Evolutionary conservation across 2,888 invertebrate species (phyloP), one percentile per base, ranked within the genome.

Genomic region (Pterostichus niger): DNA sequence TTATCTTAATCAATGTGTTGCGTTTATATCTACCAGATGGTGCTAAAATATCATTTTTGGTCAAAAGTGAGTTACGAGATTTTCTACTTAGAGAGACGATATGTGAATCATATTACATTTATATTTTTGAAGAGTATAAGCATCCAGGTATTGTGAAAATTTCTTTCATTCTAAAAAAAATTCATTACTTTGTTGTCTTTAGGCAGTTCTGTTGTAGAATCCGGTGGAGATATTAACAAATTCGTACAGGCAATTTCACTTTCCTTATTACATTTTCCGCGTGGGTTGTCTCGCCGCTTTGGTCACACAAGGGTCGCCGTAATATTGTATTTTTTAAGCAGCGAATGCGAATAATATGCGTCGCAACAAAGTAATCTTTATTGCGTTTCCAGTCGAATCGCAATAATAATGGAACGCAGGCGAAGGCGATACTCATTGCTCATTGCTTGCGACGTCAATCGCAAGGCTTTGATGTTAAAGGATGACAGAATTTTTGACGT

Each of bases 241-340:
- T 71, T 44, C 68, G 68, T 71, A 40, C 68, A 71, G 68, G 44
- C 68, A 71, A 71, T 71, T 71, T 71, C 68, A 71, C 68, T 71
- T 71, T 71, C 68, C 68, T 71, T 71, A 71, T 71, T 71, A 71
- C 68, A 71, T 71, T 71, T 71, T 71, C 68, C 68, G 68, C 44
- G 68, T 44, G 68, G 68, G 11, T 71, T 13, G 13, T 44, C 17
- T 40, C 68, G 68, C 68, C 68, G 68, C 68, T 71, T 68, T 71
- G 68, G 68, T 71, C 68, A 71, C 68, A 71, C 68, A 71, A 44
- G 68, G 68, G 68, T 71, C 15, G 68, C 35, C 13, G 40, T 71
- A 44, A 71, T 71, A 71, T 71, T 71, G 68, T 71, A 71, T 71
- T 71, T 71, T 71, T 71, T 40, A 40, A 13, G 68, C 15, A 71